A percentile compares a stretch with the other conserved stretches of the same genome.
These are phyloP conservation scores for Passer montanus DNA, from an alignment of 2,113 vertebrate species.

Conservation along the genomic window DNA sequence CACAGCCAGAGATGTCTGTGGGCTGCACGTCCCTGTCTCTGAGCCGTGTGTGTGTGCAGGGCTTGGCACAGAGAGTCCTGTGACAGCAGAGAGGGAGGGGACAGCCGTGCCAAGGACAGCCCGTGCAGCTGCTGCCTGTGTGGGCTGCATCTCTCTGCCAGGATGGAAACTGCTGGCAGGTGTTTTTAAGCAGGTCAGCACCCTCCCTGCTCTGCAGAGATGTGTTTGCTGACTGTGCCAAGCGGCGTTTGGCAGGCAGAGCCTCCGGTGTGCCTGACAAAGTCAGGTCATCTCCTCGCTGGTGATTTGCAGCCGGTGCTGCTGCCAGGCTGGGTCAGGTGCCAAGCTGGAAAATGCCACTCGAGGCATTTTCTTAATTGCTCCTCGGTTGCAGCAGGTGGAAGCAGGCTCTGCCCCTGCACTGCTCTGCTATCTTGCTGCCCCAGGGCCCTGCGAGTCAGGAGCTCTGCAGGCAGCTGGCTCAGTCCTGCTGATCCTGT, in stretches of 20 bases:
- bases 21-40: background rate
- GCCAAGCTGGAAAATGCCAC: constrained; percentile 40
- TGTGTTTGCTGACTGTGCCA: background rate
- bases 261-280: background rate
- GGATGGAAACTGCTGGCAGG: background rate
- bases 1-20: background rate
- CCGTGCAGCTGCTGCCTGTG: background rate
- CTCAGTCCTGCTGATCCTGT: background rate
- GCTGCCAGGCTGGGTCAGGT: background rate
- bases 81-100: background rate
- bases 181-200: background rate
- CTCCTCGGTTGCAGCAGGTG: background rate
- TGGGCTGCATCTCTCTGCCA: background rate
- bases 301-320: background rate
- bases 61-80: background rate
- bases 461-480: background rate
- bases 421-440: background rate
- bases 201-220: background rate
- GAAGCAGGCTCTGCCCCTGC: background rate
- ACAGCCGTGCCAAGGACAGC: background rate
- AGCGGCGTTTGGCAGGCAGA: background rate
- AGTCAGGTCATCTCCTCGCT: background rate
- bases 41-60: rapidly evolving
- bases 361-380: constrained; percentile 28
- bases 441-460: background rate